Evolutionary conservation across 1,140 invertebrate species (phyloP).

Genomic region (Mesaphorura yosii): DNA sequence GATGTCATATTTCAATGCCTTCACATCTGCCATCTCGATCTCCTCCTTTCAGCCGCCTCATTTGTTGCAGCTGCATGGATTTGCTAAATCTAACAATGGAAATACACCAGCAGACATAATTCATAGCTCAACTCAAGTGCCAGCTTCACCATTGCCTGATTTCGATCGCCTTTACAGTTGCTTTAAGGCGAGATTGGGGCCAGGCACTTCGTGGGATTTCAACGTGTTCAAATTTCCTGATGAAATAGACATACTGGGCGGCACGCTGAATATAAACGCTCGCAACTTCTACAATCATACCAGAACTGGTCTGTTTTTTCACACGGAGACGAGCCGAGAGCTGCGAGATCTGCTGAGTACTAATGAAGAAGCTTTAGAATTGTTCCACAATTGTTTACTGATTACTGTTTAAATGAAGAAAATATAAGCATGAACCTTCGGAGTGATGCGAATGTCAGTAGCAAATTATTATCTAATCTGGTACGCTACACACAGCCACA

Average conservation of each 20-base stretch:
- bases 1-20: constrained; percentile 8
- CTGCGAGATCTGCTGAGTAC: constrained; percentile 3
- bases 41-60: not conserved
- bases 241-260: constrained; percentile 8
- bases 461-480: too few species aligned
- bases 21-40: constrained; percentile 4
- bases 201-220: not conserved
- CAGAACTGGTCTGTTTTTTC: not conserved
- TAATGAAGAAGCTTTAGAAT: not conserved
- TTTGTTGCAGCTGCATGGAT: constrained; percentile 9
- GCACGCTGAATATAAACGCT: constrained; percentile 12
- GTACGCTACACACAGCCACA: too few species aligned
- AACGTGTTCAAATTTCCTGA: constrained; percentile 1
- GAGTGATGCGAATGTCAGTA: too few species aligned
- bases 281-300: constrained; percentile 4
- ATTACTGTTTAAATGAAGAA: too few species aligned
- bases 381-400: not conserved
- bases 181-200: not conserved
- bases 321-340: constrained; percentile 11
- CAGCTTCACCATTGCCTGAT: not conserved
- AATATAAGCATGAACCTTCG: too few species aligned
- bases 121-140: not conserved
- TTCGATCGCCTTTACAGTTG: not conserved
- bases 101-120: constrained; percentile 3
- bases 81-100: not conserved